Base-by-base conservation (phyloP, 2,888 invertebrate genomes). In the Galerucella nymphaeae region DNA sequence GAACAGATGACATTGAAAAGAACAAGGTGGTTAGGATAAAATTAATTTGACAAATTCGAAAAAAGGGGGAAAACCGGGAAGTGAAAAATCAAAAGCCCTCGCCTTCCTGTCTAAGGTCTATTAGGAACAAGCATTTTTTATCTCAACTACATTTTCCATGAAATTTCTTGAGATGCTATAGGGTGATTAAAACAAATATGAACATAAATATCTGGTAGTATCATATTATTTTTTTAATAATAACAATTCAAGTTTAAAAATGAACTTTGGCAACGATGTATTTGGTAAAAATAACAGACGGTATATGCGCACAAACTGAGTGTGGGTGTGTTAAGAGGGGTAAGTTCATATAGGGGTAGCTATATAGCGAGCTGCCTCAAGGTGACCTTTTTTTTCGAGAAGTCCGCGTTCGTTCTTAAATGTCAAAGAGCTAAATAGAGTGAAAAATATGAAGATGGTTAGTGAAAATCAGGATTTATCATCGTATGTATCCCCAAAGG, bases 401-500 rank as follows among this genome's bases (percentile, higher is more conserved):
- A 14, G 20, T 30, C 50, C 42, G 45, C 45, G 58, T 66, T 10
- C 23, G 16, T 53, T 10, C 18, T 66, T 66, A 20, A 59, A 55
- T 42, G 45, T 16, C 5, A n/a, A 14, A 18, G 14, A 14, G 30
- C 16, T n/a, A 23, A n/a, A 62, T 69, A 42, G 13, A 5, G 6
- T 23, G n/a, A 62, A 62, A 61, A 42, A 62, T 11, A 63, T 70
- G 70, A 70, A 70, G 20, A 70, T 70, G 70, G 63, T 63, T 16
- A 45, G 20, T 11, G 55, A 63, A 10, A 64, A 53, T 30, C 48
- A 63, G 38, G 63, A 70, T 30, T 23, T 55, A 9, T 20, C 16
- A 6, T 13, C 9, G 14, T 70, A 45, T 18, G 63, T 70, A 4
- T 45, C 63, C 14, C 55, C 63, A 45, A 45, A 70, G 63, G 70